phyloP scores from a whole-genome alignment of 1,140 invertebrate species.

The Drosophila lacertosa region DNA sequence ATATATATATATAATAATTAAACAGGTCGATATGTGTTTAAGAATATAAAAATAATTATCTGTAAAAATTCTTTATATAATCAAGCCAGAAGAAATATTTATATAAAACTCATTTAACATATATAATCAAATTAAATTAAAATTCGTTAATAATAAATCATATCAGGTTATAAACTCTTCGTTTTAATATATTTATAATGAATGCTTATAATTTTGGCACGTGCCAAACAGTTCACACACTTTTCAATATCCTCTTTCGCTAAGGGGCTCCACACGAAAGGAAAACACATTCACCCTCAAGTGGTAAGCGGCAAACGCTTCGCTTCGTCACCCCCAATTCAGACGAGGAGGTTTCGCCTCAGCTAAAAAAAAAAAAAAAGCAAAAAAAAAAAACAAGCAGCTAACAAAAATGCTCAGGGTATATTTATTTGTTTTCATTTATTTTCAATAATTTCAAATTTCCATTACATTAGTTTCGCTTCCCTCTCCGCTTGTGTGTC shows the following conservation, averaged over 20 bases:
- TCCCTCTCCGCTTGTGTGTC: not conserved
- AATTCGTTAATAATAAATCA: too few species aligned
- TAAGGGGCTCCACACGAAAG: not conserved
- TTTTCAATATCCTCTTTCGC: slow-evolving; percentile 3
- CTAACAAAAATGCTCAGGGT: slow-evolving; percentile 61
- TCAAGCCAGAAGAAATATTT: too few species aligned
- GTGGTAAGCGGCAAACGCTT: slow-evolving; percentile 60
- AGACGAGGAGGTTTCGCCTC: not conserved
- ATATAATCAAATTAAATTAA: too few species aligned
- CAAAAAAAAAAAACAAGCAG: slow-evolving; percentile 37
- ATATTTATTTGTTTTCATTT: slow-evolving; percentile 83
- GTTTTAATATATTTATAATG: slow-evolving; percentile 1
- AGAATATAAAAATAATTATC: too few species aligned
- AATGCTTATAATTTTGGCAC: not conserved
- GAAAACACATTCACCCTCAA: slow-evolving; percentile 24
- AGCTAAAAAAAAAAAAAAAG: not conserved
- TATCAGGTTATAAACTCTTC: too few species aligned
- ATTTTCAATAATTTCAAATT: slow-evolving; percentile 82
- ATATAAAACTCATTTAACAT: too few species aligned
- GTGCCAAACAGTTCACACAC: not conserved
- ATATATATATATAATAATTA: too few species aligned
- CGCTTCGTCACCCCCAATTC: slow-evolving; percentile 54
- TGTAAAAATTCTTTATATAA: too few species aligned
- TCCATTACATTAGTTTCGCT: slow-evolving; percentile 79
- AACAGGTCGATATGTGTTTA: too few species aligned